Base-by-base conservation (phyloP, 1,140 invertebrate genomes). In the Drosophila ohnishii region DNA sequence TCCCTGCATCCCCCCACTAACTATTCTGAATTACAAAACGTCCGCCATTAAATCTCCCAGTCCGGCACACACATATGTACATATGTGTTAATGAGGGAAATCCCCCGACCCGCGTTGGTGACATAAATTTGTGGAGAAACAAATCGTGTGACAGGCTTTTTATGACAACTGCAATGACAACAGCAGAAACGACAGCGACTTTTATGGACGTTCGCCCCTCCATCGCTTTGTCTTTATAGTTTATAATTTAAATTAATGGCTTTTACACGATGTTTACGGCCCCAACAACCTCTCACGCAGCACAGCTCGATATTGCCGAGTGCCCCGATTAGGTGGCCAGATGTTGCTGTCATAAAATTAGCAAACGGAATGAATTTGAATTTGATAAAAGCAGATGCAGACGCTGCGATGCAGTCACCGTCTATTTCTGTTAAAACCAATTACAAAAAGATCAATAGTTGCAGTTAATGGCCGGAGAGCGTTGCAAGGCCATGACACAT, bases 241-340 rank as follows among this genome's bases (percentile, higher is more conserved):
- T 84, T 78, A 80, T 84, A 88, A 87, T 87, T 87, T 87, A 84
- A 87, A 87, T 87, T 88, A 87, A 87, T 88, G 84, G 73, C 73
- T 67, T 84, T 84, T 87, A 87, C 80, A 84, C 73, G 73, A 88
- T 72, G 82, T 78, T 84, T 72, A 74, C 64, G 44, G 25, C 35
- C 22, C 39, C 40, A 13, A 57, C 69, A 74, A 40, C 28, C 44
- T 42, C 35, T 44, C 53, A 39, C 28, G 47, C n/a, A 44, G 37
- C 34, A 44, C 56, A 35, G 51, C 51, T 37, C 51, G 34, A 58
- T 51, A 70, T 56, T 45, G 60, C 19, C 25, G 78, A 75, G 40
- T 78, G 57, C 30, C 55, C 53, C 75, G 82, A 75, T 81, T 86
- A 76, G 64, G 63, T 59, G 65, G 79, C 82, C 84, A 88, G 73